These are phyloP conservation scores for Latrodectus hesperus DNA, from an alignment of 2,888 invertebrate species.

Conservation along the genomic window DNA sequence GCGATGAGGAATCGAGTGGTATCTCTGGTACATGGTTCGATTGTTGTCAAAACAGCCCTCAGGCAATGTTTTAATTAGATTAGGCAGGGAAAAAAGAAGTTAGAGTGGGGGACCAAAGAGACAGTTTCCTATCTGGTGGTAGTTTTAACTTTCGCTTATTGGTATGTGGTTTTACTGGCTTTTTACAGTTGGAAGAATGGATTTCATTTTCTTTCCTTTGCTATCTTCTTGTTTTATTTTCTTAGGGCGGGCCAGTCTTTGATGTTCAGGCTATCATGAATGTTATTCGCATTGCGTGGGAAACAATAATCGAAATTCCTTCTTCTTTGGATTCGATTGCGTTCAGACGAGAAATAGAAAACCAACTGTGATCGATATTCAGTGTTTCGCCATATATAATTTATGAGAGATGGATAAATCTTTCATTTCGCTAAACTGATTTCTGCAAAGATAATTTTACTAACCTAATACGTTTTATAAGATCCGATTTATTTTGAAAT, in stretches of 20 bases:
- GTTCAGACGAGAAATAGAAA: too few relatives aligned
- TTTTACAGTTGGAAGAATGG: background rate
- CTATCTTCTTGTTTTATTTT: background rate
- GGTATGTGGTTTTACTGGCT: constrained; percentile 48
- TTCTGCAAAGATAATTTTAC: too few relatives aligned
- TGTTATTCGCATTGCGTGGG: background rate
- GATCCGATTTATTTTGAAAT: too few relatives aligned
- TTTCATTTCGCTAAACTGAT: too few relatives aligned
- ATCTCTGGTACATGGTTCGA: constrained; percentile 49
- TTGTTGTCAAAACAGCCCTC: constrained; percentile 62
- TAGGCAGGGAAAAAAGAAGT: background rate
- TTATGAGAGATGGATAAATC: too few relatives aligned
- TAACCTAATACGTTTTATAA: too few relatives aligned
- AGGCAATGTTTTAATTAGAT: constrained; percentile 64
- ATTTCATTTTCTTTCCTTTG: background rate
- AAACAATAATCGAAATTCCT: background rate
- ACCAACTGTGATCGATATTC: too few relatives aligned
- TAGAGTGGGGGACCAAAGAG: background rate
- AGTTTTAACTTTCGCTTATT: constrained; percentile 57
- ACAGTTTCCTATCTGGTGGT: constrained; percentile 37
- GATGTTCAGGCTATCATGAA: constrained; percentile 1
- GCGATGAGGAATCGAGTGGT: constrained; percentile 37
- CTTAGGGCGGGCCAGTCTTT: background rate
- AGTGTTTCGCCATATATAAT: too few relatives aligned
- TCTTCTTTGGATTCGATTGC: background rate